Base-by-base conservation (phyloP, 2,113 vertebrate species). In the Orycteropus afer region DNA sequence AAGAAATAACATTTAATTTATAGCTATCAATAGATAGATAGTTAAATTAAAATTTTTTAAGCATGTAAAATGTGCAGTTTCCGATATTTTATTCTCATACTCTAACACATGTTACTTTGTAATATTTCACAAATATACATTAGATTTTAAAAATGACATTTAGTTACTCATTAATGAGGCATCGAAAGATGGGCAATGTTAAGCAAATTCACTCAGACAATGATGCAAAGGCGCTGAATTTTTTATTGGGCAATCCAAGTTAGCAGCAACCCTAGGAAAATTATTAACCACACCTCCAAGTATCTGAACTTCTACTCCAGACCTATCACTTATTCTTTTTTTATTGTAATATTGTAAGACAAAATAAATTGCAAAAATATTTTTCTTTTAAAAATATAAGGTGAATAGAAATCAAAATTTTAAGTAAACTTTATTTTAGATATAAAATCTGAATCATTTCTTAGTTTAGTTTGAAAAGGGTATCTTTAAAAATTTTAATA, bases 301-400 rank as follows among this genome's bases (percentile, higher is more conserved):
- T 20, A 14, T 17, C 9, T 0, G 57, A 76, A 37, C 15, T 45
- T 12, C 27, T 3, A 27, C 67, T n/a, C 61, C 2, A 77, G 29
- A 14, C 69, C 45, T 37, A 1, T 12, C 20, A 13, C 32, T 59
- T 53, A 47, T 47, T 34, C 14, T 80, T 88, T 88, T 37, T 47
- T 13, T 63, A 22, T 37, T 88, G 47, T 42, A 42, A 18, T 37
- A 12, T 14, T 42, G 27, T 82, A 55, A 90, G 59, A 73, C 15
- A 82, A 88, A 87, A 76, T 29, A 57, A 49, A 78, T 20, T 69
- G 59, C 82, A 85, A 93, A 40, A 77, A 37, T 18, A 55, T 83
- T 96, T 92, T 63, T 90, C 61, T 93, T 84, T 91, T 90, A 86
- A 42, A 25, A 87, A 91, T 42, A 34, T 18, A 37, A 74, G 71